These are phyloP conservation scores for Tursiops truncatus DNA, from an alignment of 2,113 vertebrate species.

Conservation along the genomic window DNA sequence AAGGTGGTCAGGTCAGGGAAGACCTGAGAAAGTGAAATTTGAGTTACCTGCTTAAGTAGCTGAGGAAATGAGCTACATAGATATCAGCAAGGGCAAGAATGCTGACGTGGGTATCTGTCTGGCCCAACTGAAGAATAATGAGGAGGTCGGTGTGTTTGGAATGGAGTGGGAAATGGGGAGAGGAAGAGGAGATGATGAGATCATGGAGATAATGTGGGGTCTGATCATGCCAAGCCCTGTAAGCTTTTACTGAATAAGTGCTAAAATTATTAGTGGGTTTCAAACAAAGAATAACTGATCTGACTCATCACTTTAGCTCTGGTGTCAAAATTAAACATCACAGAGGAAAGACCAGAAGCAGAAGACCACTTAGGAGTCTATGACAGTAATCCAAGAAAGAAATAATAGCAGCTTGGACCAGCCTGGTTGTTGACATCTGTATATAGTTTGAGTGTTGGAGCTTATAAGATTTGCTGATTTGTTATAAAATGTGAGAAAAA, in stretches of 20 bases:
- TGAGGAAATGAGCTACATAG: neutral
- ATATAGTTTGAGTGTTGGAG: neutral
- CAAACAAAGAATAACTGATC: neutral
- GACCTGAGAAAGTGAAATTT: neutral
- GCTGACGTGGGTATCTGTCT: neutral
- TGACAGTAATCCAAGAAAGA: neutral
- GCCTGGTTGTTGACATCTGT: neutral
- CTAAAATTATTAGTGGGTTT: neutral
- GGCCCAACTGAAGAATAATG: neutral
- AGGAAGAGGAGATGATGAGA: neutral
- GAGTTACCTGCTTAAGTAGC: neutral
- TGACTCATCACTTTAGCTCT: neutral
- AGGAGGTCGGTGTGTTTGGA: neutral
- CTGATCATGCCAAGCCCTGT: neutral
- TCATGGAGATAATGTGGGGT: neutral
- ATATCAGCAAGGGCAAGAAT: neutral
- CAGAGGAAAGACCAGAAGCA: neutral
- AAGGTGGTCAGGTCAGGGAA: neutral
- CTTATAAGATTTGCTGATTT: neutral
- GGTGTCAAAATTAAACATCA: neutral
- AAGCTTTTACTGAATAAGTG: neutral
- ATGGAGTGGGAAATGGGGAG: no score
- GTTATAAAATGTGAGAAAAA: neutral
- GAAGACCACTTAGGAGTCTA: neutral
- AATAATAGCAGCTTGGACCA: neutral